Percentiles rank a stretch among this genome's conserved stretches.
These are phyloP conservation scores for Drosophila quadrilineata DNA, from an alignment of 1,140 invertebrate species.

Conservation along the genomic window DNA sequence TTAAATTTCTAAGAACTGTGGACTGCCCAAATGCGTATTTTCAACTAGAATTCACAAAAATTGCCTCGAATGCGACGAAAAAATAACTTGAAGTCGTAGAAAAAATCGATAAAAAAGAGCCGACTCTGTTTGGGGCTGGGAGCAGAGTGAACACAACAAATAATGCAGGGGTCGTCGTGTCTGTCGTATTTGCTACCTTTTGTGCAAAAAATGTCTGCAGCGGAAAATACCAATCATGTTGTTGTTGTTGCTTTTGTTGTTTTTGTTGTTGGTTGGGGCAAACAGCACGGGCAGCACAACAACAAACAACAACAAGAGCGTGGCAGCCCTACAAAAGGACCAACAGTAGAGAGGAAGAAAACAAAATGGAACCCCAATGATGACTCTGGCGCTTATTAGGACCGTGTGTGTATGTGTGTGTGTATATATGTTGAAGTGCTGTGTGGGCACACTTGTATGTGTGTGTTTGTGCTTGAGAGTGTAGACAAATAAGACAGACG, in stretches of 20 bases:
- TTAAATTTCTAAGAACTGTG: no score
- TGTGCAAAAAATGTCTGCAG: conserved; percentile 67
- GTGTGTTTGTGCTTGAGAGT: conserved; percentile 22
- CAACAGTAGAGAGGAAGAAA: no score
- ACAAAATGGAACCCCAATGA: conserved; percentile 38
- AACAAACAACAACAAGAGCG: conserved; percentile 13
- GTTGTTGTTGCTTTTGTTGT: conserved; percentile 61
- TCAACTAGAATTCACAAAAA: conserved; percentile 30
- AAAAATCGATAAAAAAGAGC: conserved; percentile 62
- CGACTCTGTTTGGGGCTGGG: no score
- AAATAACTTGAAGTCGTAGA: conserved; percentile 32
- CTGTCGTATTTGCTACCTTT: conserved; percentile 45
- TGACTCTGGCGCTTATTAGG: conserved; percentile 60
- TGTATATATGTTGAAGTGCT: conserved; percentile 15
- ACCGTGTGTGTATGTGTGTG: conserved; percentile 30
- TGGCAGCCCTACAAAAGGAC: conserved; percentile 30
- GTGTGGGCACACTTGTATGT: not conserved
- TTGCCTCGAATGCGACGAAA: conserved; percentile 19
- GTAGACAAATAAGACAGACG: conserved; percentile 76
- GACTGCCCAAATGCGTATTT: conserved; percentile 14
- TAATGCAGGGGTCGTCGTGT: conserved; percentile 55
- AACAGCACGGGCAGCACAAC: conserved; percentile 17
- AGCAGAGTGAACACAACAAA: conserved; percentile 18
- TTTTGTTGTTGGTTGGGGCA: conserved; percentile 49
- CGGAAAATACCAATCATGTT: conserved; percentile 79